Evolutionary conservation across 2,113 vertebrate genomes (phyloP).

Genomic region (Dipodomys ordii): DNA sequence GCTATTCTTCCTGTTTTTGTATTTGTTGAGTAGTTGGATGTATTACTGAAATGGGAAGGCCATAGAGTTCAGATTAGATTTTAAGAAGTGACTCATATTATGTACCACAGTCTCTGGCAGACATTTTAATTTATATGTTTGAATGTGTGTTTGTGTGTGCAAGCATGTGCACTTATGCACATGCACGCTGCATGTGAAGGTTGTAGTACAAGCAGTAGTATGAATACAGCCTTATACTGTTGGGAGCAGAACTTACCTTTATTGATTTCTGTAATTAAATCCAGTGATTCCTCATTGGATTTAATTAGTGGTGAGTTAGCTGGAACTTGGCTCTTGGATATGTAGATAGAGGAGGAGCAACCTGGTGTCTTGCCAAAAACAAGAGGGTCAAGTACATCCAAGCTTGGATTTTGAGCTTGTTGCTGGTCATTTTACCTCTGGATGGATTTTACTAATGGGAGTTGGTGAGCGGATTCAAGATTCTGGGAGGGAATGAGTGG

Average conservation of each 20-base stretch:
- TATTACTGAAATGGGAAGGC: not conserved
- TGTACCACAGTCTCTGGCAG: not conserved
- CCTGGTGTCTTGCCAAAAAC: not conserved
- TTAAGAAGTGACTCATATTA: not conserved
- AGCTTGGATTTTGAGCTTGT: not conserved
- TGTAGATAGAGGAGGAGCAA: not conserved
- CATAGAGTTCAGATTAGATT: not conserved
- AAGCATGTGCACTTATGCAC: rapidly evolving
- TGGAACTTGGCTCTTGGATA: not conserved
- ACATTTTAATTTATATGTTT: not conserved
- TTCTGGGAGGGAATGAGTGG: not conserved
- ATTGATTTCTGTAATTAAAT: not conserved
- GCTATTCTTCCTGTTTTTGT: not conserved
- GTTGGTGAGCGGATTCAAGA: too few species aligned
- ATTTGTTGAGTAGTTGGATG: not conserved
- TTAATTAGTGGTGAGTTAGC: not conserved
- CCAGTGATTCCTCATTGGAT: not conserved
- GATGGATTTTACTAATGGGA: not conserved
- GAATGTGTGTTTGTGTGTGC: too few species aligned
- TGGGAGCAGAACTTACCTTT: not conserved
- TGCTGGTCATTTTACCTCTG: not conserved
- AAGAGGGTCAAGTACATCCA: not conserved
- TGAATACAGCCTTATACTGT: not conserved
- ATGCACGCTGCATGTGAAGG: rapidly evolving
- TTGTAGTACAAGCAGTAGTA: not conserved